These are phyloP conservation scores for Parapsyche elsis DNA, from an alignment of 1,140 invertebrate species.

Conservation along the genomic window DNA sequence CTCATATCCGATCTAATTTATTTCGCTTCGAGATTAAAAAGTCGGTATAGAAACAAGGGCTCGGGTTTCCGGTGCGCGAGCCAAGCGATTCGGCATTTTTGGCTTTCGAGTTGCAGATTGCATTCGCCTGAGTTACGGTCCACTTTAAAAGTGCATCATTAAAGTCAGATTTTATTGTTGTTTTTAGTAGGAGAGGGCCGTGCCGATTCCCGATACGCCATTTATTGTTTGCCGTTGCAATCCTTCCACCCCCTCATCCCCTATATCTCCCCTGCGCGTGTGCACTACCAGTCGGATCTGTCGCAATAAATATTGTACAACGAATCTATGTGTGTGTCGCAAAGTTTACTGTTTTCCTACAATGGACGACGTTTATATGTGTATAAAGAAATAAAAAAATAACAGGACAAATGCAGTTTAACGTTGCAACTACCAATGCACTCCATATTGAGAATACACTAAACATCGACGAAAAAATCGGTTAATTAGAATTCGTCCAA, in stretches of 20 bases:
- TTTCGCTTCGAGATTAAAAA: neutral
- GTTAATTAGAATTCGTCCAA: too few relatives aligned
- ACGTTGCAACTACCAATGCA: too few relatives aligned
- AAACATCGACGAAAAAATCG: too few relatives aligned
- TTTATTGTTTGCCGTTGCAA: conserved; percentile 16
- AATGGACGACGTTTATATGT: too few relatives aligned
- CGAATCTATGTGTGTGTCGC: conserved; percentile 9
- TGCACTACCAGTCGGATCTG: conserved; percentile 9
- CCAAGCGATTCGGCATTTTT: conserved; percentile 30
- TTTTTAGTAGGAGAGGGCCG: conserved; percentile 33
- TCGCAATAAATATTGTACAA: conserved; percentile 32
- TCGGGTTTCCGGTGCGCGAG: conserved; percentile 9
- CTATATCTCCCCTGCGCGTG: neutral
- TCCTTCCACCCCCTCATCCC: too few relatives aligned
- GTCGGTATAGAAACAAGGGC: neutral
- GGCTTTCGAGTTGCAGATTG: conserved; percentile 26
- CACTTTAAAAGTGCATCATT: conserved; percentile 52
- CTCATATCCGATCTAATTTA: neutral
- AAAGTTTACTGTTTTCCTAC: conserved; percentile 16
- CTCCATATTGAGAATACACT: too few relatives aligned
- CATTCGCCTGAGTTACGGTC: conserved; percentile 39
- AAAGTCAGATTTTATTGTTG: conserved; percentile 52
- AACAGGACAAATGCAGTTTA: too few relatives aligned
- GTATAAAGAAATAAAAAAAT: too few relatives aligned
- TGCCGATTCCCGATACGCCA: conserved; percentile 34